These are phyloP conservation scores for Sesamia nonagrioides DNA, from an alignment of 1,140 invertebrate genomes.

Conservation along the genomic window DNA sequence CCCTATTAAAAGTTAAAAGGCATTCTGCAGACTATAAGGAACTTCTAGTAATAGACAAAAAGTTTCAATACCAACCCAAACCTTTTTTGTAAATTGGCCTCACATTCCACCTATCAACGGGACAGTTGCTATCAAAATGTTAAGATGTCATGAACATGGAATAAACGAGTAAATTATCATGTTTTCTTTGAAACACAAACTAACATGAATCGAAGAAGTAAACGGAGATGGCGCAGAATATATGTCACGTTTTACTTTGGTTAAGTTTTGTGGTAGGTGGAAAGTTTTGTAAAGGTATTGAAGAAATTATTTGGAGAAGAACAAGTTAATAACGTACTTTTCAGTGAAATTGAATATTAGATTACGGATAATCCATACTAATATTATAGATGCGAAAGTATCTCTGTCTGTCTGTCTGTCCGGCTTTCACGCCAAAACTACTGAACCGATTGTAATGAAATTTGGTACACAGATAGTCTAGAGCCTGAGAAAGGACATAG, in stretches of 20 bases:
- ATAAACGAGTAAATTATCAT: constrained; percentile 23
- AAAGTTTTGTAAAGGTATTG: background rate
- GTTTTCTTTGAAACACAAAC: constrained; percentile 31
- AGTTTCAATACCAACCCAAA: background rate
- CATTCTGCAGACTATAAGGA: background rate
- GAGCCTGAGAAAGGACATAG: too few relatives aligned
- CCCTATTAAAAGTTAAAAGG: too few relatives aligned
- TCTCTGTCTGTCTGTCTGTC: too few relatives aligned
- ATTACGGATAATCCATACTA: too few relatives aligned
- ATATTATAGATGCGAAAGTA: too few relatives aligned
- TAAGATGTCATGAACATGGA: constrained; percentile 6
- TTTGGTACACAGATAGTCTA: too few relatives aligned
- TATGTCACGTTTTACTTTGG: constrained; percentile 54
- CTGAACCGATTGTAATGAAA: too few relatives aligned
- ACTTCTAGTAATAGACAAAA: background rate
- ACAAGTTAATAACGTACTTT: background rate
- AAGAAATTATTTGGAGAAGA: background rate
- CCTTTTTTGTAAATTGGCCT: too few relatives aligned
- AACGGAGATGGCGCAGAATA: constrained; percentile 54
- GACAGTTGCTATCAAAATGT: constrained; percentile 42
- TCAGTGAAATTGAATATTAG: background rate
- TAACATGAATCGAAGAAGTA: constrained; percentile 51
- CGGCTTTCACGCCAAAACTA: too few relatives aligned
- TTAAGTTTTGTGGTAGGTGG: constrained; percentile 52
- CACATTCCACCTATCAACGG: background rate